These are phyloP conservation scores for Hydraecia micacea DNA, from an alignment of 2,888 invertebrate species.

Conservation along the genomic window DNA sequence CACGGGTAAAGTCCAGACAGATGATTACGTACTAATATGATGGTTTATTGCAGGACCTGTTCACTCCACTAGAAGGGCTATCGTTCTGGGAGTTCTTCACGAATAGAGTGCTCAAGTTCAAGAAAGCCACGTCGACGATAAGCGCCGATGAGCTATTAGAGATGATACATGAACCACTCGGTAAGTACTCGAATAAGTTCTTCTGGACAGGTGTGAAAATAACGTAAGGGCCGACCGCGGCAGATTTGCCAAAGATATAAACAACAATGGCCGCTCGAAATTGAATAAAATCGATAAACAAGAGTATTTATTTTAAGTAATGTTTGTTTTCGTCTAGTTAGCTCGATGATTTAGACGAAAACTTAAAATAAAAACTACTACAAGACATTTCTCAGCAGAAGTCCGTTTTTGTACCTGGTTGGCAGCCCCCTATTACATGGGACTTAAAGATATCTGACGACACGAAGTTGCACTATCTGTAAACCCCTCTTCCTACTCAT, in stretches of 20 bases:
- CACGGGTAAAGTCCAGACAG: background rate
- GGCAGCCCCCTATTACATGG: background rate
- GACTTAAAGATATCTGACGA: too few species aligned
- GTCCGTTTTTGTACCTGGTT: background rate
- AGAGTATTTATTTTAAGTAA: too few species aligned
- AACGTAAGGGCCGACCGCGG: too few species aligned
- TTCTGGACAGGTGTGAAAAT: background rate
- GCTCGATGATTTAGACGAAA: too few species aligned
- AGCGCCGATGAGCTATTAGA: conserved; percentile 90
- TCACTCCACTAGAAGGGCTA: conserved; percentile 91
- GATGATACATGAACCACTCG: conserved; percentile 91
- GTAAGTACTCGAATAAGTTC: conserved; percentile 72
- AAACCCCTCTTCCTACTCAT: too few species aligned
- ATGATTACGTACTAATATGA: background rate
- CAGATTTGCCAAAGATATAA: too few species aligned
- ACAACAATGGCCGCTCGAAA: too few species aligned
- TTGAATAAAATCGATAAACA: too few species aligned
- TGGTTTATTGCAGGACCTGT: conserved; percentile 87
- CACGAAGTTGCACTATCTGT: too few species aligned
- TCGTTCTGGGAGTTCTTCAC: conserved; percentile 94
- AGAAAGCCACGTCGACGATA: conserved; percentile 91
- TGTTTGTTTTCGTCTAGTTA: too few species aligned
- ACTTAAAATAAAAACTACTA: too few species aligned
- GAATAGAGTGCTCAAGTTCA: conserved; percentile 92
- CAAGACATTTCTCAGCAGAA: background rate